Evolutionary conservation across 1,140 invertebrate genomes (phyloP), one percentile per base, ranked within the genome.

Genomic region (Meteorus sp.): DNA sequence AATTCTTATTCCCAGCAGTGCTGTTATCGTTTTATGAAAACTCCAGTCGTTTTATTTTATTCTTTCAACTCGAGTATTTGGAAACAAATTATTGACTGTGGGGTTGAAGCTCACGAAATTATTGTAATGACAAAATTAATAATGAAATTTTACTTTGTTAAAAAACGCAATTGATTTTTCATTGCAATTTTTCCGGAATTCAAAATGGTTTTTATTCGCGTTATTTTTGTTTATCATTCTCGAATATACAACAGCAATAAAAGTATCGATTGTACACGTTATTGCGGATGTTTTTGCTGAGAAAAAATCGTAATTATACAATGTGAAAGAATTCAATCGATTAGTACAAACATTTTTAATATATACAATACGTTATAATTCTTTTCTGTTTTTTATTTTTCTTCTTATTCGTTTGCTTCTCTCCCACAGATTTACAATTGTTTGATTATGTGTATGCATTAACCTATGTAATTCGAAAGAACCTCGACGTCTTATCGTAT

Each of bases 281-380:
- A 58, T 17, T 39, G 27, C 56, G 56, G 56, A 58, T 58, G 56
- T 58, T 58, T 58, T 58, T 52, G 31, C 45, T 35, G 39, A 9
- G 31, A 50, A 39, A 13, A 33, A 11, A 7, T 7, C 11, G 11
- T 33, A 33, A 33, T 11, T 6, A 15, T 51, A 51, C 31, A 58
- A 58, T 51, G 35, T 58, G 56, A 23, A 33, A 51, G 47, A 58
- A 58, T 51, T 52, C 50, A 58, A 58, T 39, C 45, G 45, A 50
- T 51, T 51, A n/a, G 47, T 51, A 51, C 22, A 48, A 29, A 39
- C 56, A 58, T 56, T 47, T 57, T 39, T 23, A 39, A 7, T 27
- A 8, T 23, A 17, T n/a, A n/a, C n/a, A n/a, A n/a, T n/a, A n/a
- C n/a, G n/a, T n/a, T n/a, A n/a, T n/a, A n/a, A n/a, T n/a, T 45